A percentile compares a stretch with the other conserved stretches of the same genome.
phyloP scores from a whole-genome alignment of 1,140 invertebrate genomes.

The Octopus sinensis region DNA sequence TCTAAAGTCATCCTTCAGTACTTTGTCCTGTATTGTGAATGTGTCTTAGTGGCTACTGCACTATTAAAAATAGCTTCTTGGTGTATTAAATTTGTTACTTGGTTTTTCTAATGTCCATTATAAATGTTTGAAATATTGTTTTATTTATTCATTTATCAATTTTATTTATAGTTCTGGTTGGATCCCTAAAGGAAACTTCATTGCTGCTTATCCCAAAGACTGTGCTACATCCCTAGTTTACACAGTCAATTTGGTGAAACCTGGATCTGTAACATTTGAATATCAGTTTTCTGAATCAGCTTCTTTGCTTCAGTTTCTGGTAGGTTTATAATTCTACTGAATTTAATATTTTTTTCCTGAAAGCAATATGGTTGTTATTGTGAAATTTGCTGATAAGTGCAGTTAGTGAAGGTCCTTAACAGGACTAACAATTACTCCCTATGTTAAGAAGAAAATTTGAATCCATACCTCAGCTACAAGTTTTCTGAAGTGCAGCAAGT shows the following conservation, averaged over 20 bases:
- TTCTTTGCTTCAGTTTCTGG: constrained; percentile 62
- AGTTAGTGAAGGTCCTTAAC: no score
- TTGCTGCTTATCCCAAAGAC: constrained; percentile 55
- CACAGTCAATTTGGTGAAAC: constrained; percentile 61
- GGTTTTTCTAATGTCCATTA: background rate
- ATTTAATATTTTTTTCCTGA: no score
- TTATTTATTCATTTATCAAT: background rate
- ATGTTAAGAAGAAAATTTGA: no score
- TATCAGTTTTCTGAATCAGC: constrained; percentile 62
- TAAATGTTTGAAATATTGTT: background rate
- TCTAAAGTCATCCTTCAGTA: no score
- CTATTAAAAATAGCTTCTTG: no score
- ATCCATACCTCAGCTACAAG: no score
- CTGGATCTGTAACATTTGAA: constrained; percentile 59
- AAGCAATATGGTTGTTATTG: no score
- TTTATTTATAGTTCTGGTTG: constrained; percentile 54
- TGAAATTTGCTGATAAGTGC: no score
- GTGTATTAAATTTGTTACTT: background rate
- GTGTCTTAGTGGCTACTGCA: no score
- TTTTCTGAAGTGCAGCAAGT: no score
- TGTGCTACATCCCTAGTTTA: constrained; percentile 60
- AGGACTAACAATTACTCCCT: no score
- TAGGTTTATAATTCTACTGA: constrained; percentile 33
- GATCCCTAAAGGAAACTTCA: constrained; percentile 56
- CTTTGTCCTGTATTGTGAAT: no score